phyloP scores from a whole-genome alignment of 2,888 invertebrate genomes.

The Galeruca laticollis region DNA sequence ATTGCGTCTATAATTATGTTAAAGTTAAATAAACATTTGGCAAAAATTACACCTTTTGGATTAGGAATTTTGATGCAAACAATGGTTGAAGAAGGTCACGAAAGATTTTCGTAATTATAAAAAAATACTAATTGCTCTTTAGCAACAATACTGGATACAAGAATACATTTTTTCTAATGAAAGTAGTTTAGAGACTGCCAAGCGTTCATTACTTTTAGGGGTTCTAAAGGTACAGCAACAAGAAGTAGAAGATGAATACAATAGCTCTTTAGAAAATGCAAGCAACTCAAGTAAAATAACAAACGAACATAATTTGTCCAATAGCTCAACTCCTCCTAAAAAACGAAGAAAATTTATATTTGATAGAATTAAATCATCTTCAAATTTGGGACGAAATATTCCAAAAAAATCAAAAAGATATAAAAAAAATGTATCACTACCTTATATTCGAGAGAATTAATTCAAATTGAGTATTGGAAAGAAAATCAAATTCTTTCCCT shows the following conservation, averaged over 20 bases:
- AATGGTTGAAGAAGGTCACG: slow-evolving; percentile 16
- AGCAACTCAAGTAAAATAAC: slow-evolving; percentile 9
- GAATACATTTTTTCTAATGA: slow-evolving; percentile 12
- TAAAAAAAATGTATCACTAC: no score
- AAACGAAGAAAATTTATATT: background rate
- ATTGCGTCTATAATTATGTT: background rate
- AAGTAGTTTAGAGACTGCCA: slow-evolving; percentile 5
- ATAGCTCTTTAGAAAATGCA: slow-evolving; percentile 2
- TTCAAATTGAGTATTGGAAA: no score
- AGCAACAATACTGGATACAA: slow-evolving; percentile 20
- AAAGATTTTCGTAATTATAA: slow-evolving; percentile 16
- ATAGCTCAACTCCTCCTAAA: background rate
- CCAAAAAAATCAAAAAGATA: no score
- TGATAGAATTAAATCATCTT: no score
- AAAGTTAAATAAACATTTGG: slow-evolving; percentile 4
- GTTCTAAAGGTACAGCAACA: slow-evolving; percentile 11
- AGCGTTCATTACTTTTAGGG: slow-evolving; percentile 1
- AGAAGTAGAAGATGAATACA: no score
- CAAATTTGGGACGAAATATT: no score
- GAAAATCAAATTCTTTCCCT: no score
- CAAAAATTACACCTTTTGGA: slow-evolving; percentile 13
- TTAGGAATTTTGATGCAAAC: slow-evolving; percentile 16
- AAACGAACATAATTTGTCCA: background rate
- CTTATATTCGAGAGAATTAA: no score
- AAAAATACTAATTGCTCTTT: slow-evolving; percentile 12